Base-by-base conservation (phyloP, 2,113 vertebrate species). In the Nothocercus julius region DNA sequence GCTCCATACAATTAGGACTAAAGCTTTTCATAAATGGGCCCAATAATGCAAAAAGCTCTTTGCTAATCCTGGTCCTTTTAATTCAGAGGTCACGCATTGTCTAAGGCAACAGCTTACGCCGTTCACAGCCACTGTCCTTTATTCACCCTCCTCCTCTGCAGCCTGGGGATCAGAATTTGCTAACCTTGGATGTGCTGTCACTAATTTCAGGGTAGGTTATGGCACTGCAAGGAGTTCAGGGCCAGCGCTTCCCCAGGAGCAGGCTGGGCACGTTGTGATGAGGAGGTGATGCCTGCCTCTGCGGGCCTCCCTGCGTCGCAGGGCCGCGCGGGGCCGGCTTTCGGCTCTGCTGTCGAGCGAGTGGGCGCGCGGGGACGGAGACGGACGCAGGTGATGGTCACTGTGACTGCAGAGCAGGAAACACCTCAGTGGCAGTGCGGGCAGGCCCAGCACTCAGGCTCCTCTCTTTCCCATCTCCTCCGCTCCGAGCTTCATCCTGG, bases 151-250 rank as follows among this genome's bases (percentile, higher is more conserved):
- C 82, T 84, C 67, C 82, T 72, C 27, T 76, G 83, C 17, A 67
- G 77, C 82, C 34, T 80, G 89, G 77, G 89, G 87, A 88, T 96
- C 90, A 78, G 90, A 91, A 93, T 96, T 94, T 82, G 67, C 92
- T 97, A 87, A 96, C 95, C 95, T 95, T 96, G 95, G 94, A 79
- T 7, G 1, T 45, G 78, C 86, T 93, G 93, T 93, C 94, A 59
- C 95, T 95, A 96, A 95, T 96, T 97, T 93, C 93, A 94, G 95
- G 93, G 92, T 96, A 92, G 88, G 88, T 95, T 90, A 93, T 93
- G 93, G 94, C 93, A 90, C 92, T 7, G 90, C 83, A 91, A 92
- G 92, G 56, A 85, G 95, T 93, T 96, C 95, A 93, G 92, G 94
- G 93, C 83, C 88, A 76, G 86, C 40, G 9, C 63, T 93, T 82